These are phyloP conservation scores for Ictidomys tridecemlineatus DNA, from an alignment of 2,113 vertebrate species.

Conservation along the genomic window DNA sequence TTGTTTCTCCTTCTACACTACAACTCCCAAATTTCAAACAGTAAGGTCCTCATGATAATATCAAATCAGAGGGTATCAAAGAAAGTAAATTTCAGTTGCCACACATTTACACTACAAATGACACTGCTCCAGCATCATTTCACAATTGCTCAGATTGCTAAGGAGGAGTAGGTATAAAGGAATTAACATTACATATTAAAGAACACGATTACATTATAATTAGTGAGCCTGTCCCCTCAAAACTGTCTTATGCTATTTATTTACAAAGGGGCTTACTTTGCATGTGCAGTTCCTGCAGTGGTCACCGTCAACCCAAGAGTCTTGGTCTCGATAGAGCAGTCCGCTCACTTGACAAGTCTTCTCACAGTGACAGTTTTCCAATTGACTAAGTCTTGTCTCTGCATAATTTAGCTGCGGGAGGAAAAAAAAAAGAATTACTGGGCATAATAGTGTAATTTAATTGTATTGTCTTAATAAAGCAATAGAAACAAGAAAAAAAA, in stretches of 20 bases:
- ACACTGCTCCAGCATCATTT: not conserved
- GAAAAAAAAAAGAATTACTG: slow-evolving; percentile 69
- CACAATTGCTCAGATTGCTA: not conserved
- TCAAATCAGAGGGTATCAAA: not conserved
- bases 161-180: not conserved
- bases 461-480: slow-evolving; percentile 59
- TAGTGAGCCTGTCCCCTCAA: not conserved
- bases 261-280: slow-evolving; percentile 89
- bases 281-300: slow-evolving; percentile 97
- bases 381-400: slow-evolving; percentile 95
- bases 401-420: slow-evolving; percentile 95
- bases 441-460: slow-evolving; percentile 79
- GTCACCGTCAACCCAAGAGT: slow-evolving; percentile 96
- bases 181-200: slow-evolving; percentile 46
- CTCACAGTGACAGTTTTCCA: slow-evolving; percentile 98
- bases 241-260: not conserved
- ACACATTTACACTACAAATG: slow-evolving; percentile 24
- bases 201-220: slow-evolving; percentile 23
- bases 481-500: not conserved
- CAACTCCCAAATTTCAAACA: slow-evolving; percentile 47
- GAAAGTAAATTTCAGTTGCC: slow-evolving; percentile 59
- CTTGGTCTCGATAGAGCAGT: slow-evolving; percentile 93
- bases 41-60: not conserved
- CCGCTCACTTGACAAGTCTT: slow-evolving; percentile 95
- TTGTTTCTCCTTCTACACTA: not conserved